These are phyloP conservation scores for Temnothorax curvispinosus DNA, from an alignment of 1,140 invertebrate genomes.

Conservation along the genomic window DNA sequence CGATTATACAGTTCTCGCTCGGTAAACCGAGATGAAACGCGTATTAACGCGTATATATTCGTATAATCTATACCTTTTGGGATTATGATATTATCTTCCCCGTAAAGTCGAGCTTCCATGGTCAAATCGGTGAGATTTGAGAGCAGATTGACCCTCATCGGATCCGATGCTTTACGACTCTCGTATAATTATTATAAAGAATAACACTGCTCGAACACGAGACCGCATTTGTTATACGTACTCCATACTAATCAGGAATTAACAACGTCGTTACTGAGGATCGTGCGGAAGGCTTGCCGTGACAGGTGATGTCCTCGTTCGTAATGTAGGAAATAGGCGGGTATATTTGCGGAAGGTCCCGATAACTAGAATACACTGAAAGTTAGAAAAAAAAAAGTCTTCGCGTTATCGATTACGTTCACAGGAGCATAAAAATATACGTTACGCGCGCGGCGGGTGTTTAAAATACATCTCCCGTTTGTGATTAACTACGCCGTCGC, in stretches of 20 bases:
- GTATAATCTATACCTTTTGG: neutral
- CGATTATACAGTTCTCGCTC: neutral
- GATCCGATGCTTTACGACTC: conserved; percentile 30
- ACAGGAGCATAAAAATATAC: neutral
- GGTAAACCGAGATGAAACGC: neutral
- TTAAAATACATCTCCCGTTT: conserved; percentile 18
- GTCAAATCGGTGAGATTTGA: neutral
- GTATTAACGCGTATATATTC: neutral
- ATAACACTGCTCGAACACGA: neutral
- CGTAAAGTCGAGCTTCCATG: neutral
- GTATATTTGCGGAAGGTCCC: neutral
- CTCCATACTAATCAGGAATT: conserved; percentile 7
- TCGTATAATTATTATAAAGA: conserved; percentile 44
- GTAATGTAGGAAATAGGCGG: neutral
- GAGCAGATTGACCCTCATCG: conserved; percentile 20
- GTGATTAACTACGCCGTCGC: neutral
- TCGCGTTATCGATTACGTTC: conserved; percentile 4
- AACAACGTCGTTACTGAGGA: neutral
- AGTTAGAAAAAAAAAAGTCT: neutral
- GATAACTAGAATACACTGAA: conserved; percentile 10
- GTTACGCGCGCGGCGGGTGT: neutral
- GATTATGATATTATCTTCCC: neutral
- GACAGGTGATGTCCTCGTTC: conserved; percentile 35
- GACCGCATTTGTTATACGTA: conserved; percentile 5
- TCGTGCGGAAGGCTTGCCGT: neutral